Evolutionary conservation across 2,113 vertebrate genomes (phyloP), one percentile per base, ranked within the genome.

Genomic region (Nibea albiflora): DNA sequence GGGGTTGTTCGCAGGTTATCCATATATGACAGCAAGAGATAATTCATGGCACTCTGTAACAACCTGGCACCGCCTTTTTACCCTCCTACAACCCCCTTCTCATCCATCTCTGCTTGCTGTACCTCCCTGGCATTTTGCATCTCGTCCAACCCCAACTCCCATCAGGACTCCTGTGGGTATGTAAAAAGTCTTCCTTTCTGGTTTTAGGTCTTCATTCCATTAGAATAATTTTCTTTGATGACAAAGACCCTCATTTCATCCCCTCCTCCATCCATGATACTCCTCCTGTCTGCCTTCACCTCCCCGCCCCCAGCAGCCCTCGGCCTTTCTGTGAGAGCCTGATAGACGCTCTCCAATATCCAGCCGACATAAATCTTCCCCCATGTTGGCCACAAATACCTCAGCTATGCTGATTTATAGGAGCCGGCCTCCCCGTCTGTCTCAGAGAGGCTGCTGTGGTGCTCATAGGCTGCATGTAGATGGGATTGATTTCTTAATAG

Each of bases 391-490:
- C 92, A 92, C 94, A 95, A 95, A 95, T 95, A 95, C 95, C 93
- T 94, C 92, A 94, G 93, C 90, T 92, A 92, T 94, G 92, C 86
- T 95, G 96, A 96, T 95, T 96, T 95, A 96, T 93, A 85, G 90
- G 83, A 79, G 88, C 87, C 49, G 57, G 28, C 62, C 65, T 66
- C 52, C 57, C 63, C 3, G 64, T 78, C 83, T 74, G 35, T 67
- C 83, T 73, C 73, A 22, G 53, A 46, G 66, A 89, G 90, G 89
- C 92, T 7, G 73, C 79, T 87, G 89, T 90, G 86, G 28, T 50
- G 78, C 81, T 76, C 52, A 64, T 70, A 80, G 91, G 90, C 90
- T 80, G 84, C 85, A 73, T 85, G 89, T 54, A 84, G 31, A 72
- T 80, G 66, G 86, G 86, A 95, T 90, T 88, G 90, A 95, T 94